Conservation (phyloP, 2,113 vertebrate species). For the Gallinago jamesoni region DNA sequence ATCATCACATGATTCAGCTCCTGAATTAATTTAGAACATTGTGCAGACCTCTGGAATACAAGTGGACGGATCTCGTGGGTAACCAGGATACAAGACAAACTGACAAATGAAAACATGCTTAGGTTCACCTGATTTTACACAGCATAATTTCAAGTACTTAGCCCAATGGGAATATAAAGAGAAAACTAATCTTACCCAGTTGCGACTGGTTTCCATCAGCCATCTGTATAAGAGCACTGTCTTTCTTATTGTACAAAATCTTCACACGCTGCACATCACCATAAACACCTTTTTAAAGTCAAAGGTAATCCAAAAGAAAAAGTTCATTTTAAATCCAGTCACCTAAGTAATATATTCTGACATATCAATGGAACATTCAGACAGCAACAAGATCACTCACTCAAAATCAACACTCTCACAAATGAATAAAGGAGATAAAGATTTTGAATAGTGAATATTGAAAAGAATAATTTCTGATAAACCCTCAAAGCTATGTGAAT, state of each 20-base stretch:
- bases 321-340: constrained; percentile 80
- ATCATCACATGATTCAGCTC: neutral
- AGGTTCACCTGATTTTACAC: neutral
- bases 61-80: neutral
- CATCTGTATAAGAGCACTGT: constrained; percentile 98
- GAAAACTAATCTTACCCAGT: constrained; percentile 84
- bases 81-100: neutral
- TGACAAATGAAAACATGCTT: neutral
- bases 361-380: constrained; percentile 84
- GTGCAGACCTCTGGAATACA: neutral
- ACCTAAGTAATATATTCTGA: constrained; percentile 69
- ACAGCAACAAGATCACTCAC: constrained; percentile 82
- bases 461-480: constrained; percentile 88
- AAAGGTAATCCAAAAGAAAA: constrained; percentile 82
- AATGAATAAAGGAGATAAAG: constrained; percentile 87
- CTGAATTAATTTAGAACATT: neutral
- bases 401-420: constrained; percentile 81
- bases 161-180: neutral
- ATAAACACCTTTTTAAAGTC: constrained; percentile 93
- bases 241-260: constrained; percentile 99
- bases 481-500: constrained; percentile 90
- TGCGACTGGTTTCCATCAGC: constrained; percentile 95
- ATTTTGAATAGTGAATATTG: constrained; percentile 86
- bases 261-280: constrained; percentile 98
- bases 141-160: neutral